A percentile compares a stretch with the other conserved stretches of the same genome.
Evolutionary conservation across 2,797 vertebrate species (phyloP).

Genomic region (Sphenodon punctatus): DNA sequence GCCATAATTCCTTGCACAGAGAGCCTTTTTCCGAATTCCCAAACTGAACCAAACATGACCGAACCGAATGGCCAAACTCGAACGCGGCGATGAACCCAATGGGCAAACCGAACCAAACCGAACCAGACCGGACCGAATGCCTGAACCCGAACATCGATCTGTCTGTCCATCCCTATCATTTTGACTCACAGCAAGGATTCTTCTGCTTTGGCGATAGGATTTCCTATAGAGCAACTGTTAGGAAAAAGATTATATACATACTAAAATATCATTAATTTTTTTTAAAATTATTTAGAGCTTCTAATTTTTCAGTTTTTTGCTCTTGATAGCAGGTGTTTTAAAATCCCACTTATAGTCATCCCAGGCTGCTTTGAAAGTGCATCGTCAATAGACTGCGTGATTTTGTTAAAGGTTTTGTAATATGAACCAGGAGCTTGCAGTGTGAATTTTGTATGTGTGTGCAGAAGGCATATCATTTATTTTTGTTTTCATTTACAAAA

Average conservation of each 20-base stretch:
- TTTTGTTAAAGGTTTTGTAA: background rate
- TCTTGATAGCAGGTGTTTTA: background rate
- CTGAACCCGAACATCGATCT: too few species aligned
- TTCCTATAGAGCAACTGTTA: conserved; percentile 1
- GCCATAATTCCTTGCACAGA: too few species aligned
- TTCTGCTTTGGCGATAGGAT: background rate
- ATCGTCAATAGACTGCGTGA: background rate
- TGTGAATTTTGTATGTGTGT: conserved; percentile 20
- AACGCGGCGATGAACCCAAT: too few species aligned
- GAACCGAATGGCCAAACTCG: too few species aligned
- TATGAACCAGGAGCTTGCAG: background rate
- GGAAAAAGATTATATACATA: background rate
- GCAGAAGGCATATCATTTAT: too few species aligned
- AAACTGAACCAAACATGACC: too few species aligned
- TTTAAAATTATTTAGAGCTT: background rate
- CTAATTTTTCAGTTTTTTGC: background rate
- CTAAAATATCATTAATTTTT: background rate
- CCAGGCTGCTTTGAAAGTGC: background rate
- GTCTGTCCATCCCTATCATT: too few species aligned
- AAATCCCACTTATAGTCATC: background rate
- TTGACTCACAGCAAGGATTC: too few species aligned
- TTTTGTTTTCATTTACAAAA: too few species aligned
- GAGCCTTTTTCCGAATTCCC: too few species aligned
- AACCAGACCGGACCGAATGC: too few species aligned
- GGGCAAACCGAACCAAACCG: too few species aligned